phyloP scores from a whole-genome alignment of 2,797 vertebrate species.

The Xerus rutilus region DNA sequence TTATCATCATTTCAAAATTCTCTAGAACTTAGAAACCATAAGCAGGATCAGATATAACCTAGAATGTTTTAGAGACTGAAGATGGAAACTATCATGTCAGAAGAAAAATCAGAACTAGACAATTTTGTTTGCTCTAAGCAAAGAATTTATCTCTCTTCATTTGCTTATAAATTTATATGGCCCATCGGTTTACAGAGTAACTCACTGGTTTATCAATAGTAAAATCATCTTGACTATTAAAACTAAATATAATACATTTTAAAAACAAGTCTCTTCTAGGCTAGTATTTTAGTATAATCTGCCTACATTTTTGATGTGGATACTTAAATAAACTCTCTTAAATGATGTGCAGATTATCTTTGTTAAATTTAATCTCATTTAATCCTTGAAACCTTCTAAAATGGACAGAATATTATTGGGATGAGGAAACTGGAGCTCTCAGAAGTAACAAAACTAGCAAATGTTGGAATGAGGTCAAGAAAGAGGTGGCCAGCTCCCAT shows the following conservation, averaged over 20 bases:
- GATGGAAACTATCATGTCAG: not conserved
- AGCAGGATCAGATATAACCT: not conserved
- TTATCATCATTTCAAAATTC: not conserved
- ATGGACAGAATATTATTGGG: not conserved
- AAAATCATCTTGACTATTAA: not conserved
- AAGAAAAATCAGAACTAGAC: not conserved
- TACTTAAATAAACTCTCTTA: slow-evolving; percentile 1
- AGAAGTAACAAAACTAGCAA: not conserved
- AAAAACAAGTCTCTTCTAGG: slow-evolving; percentile 8
- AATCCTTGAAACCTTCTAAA: not conserved
- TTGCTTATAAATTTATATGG: not conserved
- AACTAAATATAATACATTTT: not conserved
- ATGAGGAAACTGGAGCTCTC: not conserved
- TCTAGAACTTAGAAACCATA: not conserved
- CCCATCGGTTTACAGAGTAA: not conserved
- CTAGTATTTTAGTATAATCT: not conserved
- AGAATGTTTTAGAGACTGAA: not conserved
- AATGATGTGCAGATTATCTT: not conserved
- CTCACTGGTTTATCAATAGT: not conserved
- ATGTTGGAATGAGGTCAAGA: not conserved
- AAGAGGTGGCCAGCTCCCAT: not conserved
- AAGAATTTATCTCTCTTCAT: not conserved
- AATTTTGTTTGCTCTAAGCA: not conserved
- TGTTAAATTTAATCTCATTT: not conserved
- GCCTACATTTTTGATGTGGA: not conserved